Evolutionary conservation across 2,113 vertebrate genomes (phyloP).

Genomic region (Salvelinus namaycush): DNA sequence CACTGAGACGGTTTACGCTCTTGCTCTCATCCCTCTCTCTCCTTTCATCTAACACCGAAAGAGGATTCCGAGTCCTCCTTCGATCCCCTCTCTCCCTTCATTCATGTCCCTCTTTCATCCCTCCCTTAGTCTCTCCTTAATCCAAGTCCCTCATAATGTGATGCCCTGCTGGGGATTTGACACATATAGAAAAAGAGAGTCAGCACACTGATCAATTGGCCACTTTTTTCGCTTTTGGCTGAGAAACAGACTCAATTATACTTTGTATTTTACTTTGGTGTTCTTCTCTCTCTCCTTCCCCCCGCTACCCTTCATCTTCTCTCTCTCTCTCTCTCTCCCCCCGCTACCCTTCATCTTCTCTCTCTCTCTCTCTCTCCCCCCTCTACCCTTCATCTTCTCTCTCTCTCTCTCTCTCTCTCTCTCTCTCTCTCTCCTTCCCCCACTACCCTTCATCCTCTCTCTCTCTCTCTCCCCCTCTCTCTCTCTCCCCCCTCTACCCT

Average conservation of each 20-base stretch:
- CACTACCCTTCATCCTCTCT: too few relatives aligned
- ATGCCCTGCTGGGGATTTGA: not conserved
- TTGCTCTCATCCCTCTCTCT: not conserved
- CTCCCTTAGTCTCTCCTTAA: not conserved
- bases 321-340: not conserved
- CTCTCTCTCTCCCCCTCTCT: too few relatives aligned
- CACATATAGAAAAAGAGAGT: not conserved
- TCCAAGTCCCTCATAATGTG: not conserved
- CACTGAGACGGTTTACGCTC: too few relatives aligned
- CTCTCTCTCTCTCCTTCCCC: too few relatives aligned
- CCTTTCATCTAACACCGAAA: not conserved
- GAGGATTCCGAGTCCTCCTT: too few relatives aligned
- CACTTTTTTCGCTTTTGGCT: constrained; percentile 5
- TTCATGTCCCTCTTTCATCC: not conserved
- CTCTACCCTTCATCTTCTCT: too few relatives aligned
- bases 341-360: too few relatives aligned
- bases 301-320: not conserved
- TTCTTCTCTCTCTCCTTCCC: constrained; percentile 11
- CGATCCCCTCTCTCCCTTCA: not conserved
- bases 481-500: too few relatives aligned
- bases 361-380: too few relatives aligned
- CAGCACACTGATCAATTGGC: constrained; percentile 9
- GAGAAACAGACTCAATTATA: not conserved
- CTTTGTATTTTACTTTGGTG: not conserved
- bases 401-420: too few relatives aligned